Evolutionary conservation across 2,888 invertebrate species (phyloP), one percentile per base, ranked within the genome.

Genomic region (Esperia sulphurella): DNA sequence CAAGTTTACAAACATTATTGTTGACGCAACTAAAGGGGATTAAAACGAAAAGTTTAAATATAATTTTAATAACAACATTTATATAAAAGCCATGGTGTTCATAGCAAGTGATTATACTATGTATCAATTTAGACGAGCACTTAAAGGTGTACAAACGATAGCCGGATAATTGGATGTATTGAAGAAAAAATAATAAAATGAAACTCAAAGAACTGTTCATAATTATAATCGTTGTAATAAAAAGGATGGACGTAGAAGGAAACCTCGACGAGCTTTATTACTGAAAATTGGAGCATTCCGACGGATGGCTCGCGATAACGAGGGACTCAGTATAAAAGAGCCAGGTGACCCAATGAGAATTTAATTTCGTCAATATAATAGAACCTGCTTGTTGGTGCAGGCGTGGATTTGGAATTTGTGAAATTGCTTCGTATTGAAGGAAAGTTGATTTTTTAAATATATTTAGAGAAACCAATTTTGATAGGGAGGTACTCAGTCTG

Each of bases 281-380:
- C 9, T 31, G 31, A 31, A 31, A 31, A 31, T 31, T 31, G 31
- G 21, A 21, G 21, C 21, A 21, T 21, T 43, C 43, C 43, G 8
- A 14, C n/a, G 13, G 21, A 9, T 41, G 41, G 41, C 10, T 29
- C 28, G n/a, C 29, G 44, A 51, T 49, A 51, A 49, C 45, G 48
- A 48, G 46, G 48, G 43, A 14, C 35, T 40, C 48, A 46, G 40
- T n/a, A n/a, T 43, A 45, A 41, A 30, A 43, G 33, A 14, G 13
- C 28, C 43, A 47, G 47, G 43, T 47, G 45, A 40, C 48, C 48
- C 42, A 48, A 51, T 50, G 47, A 43, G 49, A 41, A 39, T 46
- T 51, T 41, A 48, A 45, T 46, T 43, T 45, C 37, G 29, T 13
- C 44, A 21, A 40, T 21, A 28, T 43, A 50, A 46, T 45, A 43